These are phyloP conservation scores for Drosophila ironensis DNA, from an alignment of 1,140 invertebrate species.

Conservation along the genomic window DNA sequence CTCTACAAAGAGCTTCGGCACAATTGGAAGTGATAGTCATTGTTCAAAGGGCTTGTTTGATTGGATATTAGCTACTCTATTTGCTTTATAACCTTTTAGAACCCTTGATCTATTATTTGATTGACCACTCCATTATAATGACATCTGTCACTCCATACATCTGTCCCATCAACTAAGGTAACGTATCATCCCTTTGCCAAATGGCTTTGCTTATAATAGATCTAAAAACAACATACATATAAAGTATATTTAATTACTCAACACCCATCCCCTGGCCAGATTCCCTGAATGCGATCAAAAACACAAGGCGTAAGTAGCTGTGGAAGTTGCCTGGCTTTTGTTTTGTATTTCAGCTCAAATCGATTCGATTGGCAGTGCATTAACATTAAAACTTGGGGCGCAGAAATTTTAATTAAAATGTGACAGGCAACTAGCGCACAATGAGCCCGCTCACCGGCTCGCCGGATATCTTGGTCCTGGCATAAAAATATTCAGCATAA, in stretches of 20 bases:
- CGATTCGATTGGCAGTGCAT: slow-evolving; percentile 59
- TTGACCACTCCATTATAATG: not conserved
- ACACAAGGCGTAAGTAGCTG: too few relatives aligned
- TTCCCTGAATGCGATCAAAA: too few relatives aligned
- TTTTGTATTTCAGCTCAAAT: slow-evolving; percentile 39
- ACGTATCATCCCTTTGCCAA: too few relatives aligned
- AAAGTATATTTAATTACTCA: too few relatives aligned
- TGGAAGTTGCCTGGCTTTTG: not conserved
- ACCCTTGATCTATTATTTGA: not conserved
- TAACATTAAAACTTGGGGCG: slow-evolving; percentile 64
- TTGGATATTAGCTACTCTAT: too few relatives aligned
- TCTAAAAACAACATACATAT: too few relatives aligned
- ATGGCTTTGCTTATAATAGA: too few relatives aligned
- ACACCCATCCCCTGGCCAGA: too few relatives aligned
- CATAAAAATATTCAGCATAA: slow-evolving; percentile 77
- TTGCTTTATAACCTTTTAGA: too few relatives aligned
- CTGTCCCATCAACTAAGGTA: not conserved
- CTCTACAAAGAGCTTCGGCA: slow-evolving; percentile 17
- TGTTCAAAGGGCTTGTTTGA: too few relatives aligned
- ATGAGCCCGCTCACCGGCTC: slow-evolving; percentile 35
- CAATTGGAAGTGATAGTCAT: not conserved
- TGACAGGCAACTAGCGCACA: slow-evolving; percentile 63
- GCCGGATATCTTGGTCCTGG: slow-evolving; percentile 36
- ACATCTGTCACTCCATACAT: not conserved
- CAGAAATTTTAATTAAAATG: slow-evolving; percentile 71